Conservation (phyloP, 2,888 invertebrate species). For the Dioctria rufipes region DNA sequence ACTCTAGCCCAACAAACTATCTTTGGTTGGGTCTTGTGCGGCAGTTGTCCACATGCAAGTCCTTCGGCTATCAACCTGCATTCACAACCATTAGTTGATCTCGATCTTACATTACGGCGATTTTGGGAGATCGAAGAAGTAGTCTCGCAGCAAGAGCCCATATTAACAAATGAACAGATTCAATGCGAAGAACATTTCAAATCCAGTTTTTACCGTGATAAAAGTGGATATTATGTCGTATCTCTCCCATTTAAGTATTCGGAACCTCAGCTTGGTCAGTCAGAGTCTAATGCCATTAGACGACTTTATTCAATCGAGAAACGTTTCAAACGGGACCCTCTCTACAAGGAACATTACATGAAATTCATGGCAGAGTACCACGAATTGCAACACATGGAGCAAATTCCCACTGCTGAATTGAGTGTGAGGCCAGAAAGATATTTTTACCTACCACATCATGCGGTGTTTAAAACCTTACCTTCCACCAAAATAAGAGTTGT, state of each 20-base stretch:
- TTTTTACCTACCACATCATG: background rate
- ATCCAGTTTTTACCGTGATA: background rate
- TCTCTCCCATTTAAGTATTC: background rate
- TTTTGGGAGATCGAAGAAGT: no score
- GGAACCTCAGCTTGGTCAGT: background rate
- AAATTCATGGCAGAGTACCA: background rate
- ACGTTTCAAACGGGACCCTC: background rate
- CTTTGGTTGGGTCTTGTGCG: no score
- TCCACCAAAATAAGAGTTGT: background rate
- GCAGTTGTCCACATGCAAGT: no score
- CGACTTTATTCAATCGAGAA: background rate
- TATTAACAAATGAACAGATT: no score
- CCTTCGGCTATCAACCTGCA: no score
- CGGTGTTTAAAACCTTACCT: background rate
- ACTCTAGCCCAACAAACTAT: no score
- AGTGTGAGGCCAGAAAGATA: background rate
- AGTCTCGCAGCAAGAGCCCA: no score
- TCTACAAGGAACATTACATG: background rate
- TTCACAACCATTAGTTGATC: no score
- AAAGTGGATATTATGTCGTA: background rate
- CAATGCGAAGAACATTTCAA: no score
- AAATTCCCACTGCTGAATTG: background rate
- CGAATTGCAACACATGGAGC: background rate
- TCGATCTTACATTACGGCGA: background rate
- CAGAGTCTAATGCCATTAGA: background rate